phyloP scores from a whole-genome alignment of 2,888 invertebrate species.

The Camptogramma bilineatum region DNA sequence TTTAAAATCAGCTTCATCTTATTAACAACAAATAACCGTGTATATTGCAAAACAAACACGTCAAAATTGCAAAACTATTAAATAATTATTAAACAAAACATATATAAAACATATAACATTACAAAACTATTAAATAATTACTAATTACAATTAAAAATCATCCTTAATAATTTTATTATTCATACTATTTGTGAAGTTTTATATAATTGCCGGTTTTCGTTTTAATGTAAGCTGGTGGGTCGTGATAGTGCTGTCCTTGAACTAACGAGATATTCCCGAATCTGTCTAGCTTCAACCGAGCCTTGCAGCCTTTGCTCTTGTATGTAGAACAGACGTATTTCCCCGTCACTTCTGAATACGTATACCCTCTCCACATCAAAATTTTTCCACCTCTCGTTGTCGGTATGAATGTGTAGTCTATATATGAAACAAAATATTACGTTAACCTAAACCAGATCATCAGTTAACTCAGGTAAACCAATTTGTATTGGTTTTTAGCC shows the following conservation, averaged over 20 bases:
- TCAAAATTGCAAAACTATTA: too few relatives aligned
- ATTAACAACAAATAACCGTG: neutral
- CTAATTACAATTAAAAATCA: too few relatives aligned
- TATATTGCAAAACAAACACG: too few relatives aligned
- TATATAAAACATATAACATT: too few relatives aligned
- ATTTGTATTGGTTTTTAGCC: too few relatives aligned
- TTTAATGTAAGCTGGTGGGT: conserved; percentile 29
- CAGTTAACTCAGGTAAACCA: too few relatives aligned
- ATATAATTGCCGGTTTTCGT: conserved; percentile 24
- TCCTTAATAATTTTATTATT: too few relatives aligned
- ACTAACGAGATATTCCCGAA: conserved; percentile 33
- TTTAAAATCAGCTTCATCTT: neutral
- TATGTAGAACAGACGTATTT: conserved; percentile 50
- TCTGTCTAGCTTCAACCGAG: conserved; percentile 46
- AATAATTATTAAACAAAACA: too few relatives aligned
- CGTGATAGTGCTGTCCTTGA: conserved; percentile 31
- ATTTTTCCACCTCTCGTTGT: conserved; percentile 45
- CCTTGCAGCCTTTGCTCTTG: conserved; percentile 45
- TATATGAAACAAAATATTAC: neutral
- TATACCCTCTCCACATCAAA: conserved; percentile 54
- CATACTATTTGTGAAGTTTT: conserved; percentile 14
- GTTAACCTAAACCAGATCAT: too few relatives aligned
- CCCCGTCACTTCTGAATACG: conserved; percentile 50
- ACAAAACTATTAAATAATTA: too few relatives aligned
- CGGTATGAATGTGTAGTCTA: conserved; percentile 38